A percentile compares a stretch with the other conserved stretches of the same genome.
Evolutionary conservation across 2,113 vertebrate genomes (phyloP).

Genomic region (Rhinopomastus cyanomelas): DNA sequence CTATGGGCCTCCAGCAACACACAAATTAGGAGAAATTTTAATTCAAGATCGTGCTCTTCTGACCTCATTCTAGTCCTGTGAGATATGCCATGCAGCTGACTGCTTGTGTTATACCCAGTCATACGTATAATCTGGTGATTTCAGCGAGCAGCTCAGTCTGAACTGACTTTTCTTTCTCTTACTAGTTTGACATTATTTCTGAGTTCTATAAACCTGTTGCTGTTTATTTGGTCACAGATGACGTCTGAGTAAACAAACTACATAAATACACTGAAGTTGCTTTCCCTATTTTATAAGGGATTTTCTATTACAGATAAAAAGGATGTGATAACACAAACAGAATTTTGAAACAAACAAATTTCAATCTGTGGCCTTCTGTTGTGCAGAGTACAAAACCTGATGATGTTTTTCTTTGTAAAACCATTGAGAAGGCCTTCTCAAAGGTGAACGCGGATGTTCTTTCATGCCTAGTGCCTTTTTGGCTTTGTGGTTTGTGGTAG

Average conservation of each 20-base stretch:
- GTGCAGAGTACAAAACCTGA: background rate
- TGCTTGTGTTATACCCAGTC: background rate
- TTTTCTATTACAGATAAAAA: background rate
- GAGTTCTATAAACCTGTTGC: conserved; percentile 16
- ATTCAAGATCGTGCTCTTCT: background rate
- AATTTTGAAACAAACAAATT: background rate
- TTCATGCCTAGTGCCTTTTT: background rate
- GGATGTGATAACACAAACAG: background rate
- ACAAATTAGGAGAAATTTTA: background rate
- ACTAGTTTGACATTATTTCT: background rate
- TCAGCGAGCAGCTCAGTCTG: background rate
- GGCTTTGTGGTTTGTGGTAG: background rate
- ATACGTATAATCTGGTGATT: background rate
- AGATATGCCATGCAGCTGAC: background rate
- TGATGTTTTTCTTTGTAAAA: background rate
- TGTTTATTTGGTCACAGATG: background rate
- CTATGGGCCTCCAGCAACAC: background rate
- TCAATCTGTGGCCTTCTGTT: background rate
- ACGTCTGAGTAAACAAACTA: background rate
- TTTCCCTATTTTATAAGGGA: background rate
- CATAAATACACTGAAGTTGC: background rate
- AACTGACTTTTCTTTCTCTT: background rate
- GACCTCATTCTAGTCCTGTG: background rate
- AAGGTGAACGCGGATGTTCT: background rate
- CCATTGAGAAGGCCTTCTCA: background rate